A percentile compares a stretch with the other conserved stretches of the same genome.
Evolutionary conservation across 2,888 invertebrate genomes (phyloP).

Genomic region (Temnothorax unifasciatus): DNA sequence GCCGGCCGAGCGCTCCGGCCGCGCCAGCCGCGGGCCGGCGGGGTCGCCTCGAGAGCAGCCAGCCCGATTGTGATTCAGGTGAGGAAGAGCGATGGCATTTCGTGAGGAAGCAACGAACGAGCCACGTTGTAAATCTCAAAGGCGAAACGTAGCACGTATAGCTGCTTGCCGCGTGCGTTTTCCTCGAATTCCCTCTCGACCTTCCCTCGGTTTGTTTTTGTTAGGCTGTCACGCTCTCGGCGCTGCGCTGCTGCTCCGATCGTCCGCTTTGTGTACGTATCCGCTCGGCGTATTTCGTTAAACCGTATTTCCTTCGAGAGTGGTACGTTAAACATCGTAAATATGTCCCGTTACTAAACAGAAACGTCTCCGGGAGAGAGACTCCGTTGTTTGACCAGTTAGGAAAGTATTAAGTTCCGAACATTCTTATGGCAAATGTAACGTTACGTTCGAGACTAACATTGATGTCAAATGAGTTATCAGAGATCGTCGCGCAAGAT

Average conservation of each 20-base stretch:
- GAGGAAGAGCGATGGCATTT: background rate
- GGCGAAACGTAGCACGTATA: background rate
- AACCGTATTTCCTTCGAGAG: background rate
- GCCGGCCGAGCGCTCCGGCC: no score
- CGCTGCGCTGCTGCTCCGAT: background rate
- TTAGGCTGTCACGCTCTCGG: constrained; percentile 41
- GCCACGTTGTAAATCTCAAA: background rate
- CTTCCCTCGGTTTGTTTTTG: constrained; percentile 41
- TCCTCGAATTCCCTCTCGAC: constrained; percentile 38
- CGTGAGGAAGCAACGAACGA: background rate
- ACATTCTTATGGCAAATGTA: background rate
- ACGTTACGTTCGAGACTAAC: background rate
- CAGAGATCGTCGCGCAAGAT: background rate
- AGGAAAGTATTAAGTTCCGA: background rate
- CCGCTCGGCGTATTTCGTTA: constrained; percentile 4
- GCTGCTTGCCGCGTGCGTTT: background rate
- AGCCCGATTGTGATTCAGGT: background rate
- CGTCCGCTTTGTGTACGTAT: constrained; percentile 2
- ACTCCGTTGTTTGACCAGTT: background rate
- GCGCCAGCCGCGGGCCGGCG: no score
- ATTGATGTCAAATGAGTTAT: background rate
- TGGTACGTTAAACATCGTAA: background rate
- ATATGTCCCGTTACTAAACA: background rate
- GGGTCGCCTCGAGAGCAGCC: no score
- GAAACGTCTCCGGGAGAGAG: background rate